Conservation (phyloP, 1,140 invertebrate genomes). For the Agrypnia vestita region DNA sequence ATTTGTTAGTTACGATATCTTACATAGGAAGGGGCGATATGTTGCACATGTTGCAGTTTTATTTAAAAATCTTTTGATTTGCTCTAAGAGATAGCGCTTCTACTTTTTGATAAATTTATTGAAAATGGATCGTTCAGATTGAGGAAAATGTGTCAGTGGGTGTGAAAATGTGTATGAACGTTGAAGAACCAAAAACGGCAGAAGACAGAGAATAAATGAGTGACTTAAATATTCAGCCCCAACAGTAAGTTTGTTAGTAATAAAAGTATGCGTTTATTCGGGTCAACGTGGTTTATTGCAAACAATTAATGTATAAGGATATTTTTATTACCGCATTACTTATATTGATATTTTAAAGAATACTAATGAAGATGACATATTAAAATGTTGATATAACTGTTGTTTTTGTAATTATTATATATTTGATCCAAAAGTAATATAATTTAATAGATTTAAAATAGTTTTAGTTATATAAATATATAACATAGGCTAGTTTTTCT, state of each 20-base stretch:
- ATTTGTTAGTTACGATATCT: too few species aligned
- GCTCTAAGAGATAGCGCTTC: too few species aligned
- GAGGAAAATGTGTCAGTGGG: too few species aligned
- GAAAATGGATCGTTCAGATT: not conserved
- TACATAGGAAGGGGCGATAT: too few species aligned
- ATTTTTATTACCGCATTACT: slow-evolving; percentile 9
- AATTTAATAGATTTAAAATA: slow-evolving; percentile 41
- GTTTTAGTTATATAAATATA: slow-evolving; percentile 7
- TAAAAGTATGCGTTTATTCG: not conserved
- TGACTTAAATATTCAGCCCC: not conserved
- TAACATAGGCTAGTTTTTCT: slow-evolving; percentile 33
- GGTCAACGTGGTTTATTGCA: slow-evolving; percentile 11
- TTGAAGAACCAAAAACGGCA: not conserved
- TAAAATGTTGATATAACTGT: slow-evolving; percentile 42
- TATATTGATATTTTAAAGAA: slow-evolving; percentile 39
- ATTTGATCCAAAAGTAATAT: slow-evolving; percentile 54
- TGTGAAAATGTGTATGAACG: not conserved
- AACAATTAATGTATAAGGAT: not conserved
- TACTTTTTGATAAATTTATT: too few species aligned
- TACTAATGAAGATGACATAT: slow-evolving; percentile 44
- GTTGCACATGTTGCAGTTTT: too few species aligned
- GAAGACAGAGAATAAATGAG: slow-evolving; percentile 5
- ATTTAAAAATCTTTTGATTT: too few species aligned
- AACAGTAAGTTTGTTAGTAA: not conserved
- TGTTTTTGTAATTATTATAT: slow-evolving; percentile 42